These are phyloP conservation scores for Dynastes tityus DNA, from an alignment of 2,888 invertebrate species.

Conservation along the genomic window DNA sequence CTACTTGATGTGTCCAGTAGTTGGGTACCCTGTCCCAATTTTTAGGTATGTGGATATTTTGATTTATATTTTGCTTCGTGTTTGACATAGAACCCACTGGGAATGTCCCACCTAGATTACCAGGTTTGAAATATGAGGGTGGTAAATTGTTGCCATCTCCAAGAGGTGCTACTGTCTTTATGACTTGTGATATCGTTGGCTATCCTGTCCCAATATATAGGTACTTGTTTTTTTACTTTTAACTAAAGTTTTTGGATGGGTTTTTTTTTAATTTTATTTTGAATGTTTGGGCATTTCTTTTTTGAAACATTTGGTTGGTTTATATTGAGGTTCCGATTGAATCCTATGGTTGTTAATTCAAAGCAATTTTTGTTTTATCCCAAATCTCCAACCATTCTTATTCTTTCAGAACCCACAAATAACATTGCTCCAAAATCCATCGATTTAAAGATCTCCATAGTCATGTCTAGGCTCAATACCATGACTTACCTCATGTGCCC, in stretches of 20 bases:
- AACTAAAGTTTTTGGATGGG: too few relatives aligned
- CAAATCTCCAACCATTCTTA: background rate
- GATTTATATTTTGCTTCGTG: constrained; percentile 42
- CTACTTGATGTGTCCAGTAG: constrained; percentile 71
- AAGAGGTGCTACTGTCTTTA: constrained; percentile 72
- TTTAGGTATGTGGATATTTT: constrained; percentile 64
- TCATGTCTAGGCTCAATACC: constrained; percentile 59
- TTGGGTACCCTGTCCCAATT: constrained; percentile 69
- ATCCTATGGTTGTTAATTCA: background rate
- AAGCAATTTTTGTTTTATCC: background rate
- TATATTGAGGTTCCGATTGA: background rate
- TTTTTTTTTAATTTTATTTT: too few relatives aligned
- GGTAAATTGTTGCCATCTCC: constrained; percentile 76
- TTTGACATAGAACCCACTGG: constrained; percentile 73
- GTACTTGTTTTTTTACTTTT: constrained; percentile 70
- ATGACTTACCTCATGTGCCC: constrained; percentile 79
- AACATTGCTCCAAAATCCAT: constrained; percentile 78
- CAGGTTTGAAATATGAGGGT: constrained; percentile 72
- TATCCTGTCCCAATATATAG: constrained; percentile 81
- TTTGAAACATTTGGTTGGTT: background rate
- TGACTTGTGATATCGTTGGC: constrained; percentile 80
- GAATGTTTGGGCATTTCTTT: too few relatives aligned
- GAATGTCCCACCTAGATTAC: constrained; percentile 76
- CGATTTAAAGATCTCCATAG: constrained; percentile 70
- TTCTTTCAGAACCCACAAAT: constrained; percentile 74